Conservation (phyloP, 2,797 vertebrate genomes). For the Arnoldichthys spilopterus region DNA sequence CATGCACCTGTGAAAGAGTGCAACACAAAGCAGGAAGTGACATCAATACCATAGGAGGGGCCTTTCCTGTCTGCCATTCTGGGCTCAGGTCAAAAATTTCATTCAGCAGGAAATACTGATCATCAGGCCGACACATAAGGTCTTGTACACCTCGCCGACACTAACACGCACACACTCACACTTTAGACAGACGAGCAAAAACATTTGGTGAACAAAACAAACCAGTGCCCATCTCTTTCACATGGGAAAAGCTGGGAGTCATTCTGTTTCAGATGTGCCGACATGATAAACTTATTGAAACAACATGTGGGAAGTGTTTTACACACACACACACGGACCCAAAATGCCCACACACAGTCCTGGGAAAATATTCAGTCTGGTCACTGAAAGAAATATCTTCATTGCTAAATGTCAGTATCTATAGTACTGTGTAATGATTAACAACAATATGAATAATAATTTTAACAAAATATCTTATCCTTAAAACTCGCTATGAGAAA, state of each 20-base stretch:
- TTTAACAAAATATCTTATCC: too few species aligned
- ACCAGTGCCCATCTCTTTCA: conserved; percentile 27
- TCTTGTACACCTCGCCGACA: conserved; percentile 17
- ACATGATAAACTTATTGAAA: conserved; percentile 28
- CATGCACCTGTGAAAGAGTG: conserved; percentile 49
- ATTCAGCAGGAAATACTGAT: conserved; percentile 54
- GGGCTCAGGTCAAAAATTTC: conserved; percentile 48
- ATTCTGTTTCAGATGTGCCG: conserved; percentile 23
- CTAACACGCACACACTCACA: conserved; percentile 9
- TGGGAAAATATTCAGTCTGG: background rate
- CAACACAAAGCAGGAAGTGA: conserved; percentile 54
- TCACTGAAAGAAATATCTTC: background rate
- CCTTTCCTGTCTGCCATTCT: conserved; percentile 58
- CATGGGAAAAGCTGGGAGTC: conserved; percentile 33
- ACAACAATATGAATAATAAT: background rate
- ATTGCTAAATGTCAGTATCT: background rate
- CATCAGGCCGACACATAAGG: conserved; percentile 39
- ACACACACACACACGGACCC: conserved; percentile 3
- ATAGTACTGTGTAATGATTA: too few species aligned
- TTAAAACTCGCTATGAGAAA: too few species aligned
- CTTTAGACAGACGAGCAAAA: background rate
- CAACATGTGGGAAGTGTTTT: conserved; percentile 8
- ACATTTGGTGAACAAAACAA: conserved; percentile 8
- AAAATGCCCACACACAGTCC: background rate
- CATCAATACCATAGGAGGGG: conserved; percentile 56